These are phyloP conservation scores for Canis aureus DNA, from an alignment of 2,113 vertebrate species.

Conservation along the genomic window DNA sequence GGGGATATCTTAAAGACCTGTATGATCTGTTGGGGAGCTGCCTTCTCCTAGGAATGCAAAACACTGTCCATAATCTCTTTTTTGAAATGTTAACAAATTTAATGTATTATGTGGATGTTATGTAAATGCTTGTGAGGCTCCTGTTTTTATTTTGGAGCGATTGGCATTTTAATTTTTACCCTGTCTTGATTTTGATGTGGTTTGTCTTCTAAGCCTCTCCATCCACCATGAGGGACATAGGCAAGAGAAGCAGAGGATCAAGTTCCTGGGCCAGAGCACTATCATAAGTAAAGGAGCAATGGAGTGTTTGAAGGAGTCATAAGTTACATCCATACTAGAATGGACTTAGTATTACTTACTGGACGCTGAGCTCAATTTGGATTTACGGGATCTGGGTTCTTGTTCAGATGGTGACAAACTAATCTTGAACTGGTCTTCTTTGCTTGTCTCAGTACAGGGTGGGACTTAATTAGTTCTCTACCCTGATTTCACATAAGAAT, in stretches of 20 bases:
- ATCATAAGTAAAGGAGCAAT: neutral
- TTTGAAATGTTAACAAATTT: neutral
- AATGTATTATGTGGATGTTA: neutral
- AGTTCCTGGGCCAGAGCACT: neutral
- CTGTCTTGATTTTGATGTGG: conserved; percentile 1
- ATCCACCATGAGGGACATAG: neutral
- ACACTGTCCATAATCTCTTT: neutral
- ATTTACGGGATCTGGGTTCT: neutral
- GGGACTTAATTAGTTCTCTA: neutral
- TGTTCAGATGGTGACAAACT: neutral
- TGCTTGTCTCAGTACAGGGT: neutral
- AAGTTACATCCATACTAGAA: neutral
- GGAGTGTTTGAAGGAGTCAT: neutral
- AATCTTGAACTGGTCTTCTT: neutral
- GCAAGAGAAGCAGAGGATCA: neutral
- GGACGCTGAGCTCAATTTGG: neutral
- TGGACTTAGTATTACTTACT: neutral
- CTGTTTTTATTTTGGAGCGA: neutral
- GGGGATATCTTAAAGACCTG: neutral
- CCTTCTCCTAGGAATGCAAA: neutral
- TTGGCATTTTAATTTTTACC: neutral
- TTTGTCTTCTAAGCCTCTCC: neutral
- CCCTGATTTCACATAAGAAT: conserved; percentile 9
- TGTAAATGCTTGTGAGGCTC: neutral
- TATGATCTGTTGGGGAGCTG: neutral